phyloP scores from a whole-genome alignment of 1,140 invertebrate species.

The Drosophila micromelanica region DNA sequence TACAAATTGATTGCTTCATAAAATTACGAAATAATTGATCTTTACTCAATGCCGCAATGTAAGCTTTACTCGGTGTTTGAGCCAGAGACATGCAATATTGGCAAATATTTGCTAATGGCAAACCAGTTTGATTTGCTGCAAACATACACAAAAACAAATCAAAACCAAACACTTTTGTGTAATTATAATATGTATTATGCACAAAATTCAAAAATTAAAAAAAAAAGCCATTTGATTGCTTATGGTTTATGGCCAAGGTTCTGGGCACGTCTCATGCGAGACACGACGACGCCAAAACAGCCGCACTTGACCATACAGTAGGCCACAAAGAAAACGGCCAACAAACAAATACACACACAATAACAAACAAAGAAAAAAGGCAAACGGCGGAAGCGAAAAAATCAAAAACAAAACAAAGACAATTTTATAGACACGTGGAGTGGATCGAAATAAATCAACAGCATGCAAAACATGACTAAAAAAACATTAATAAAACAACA shows the following conservation, averaged over 20 bases:
- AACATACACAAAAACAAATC: constrained; percentile 10
- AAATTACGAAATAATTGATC: constrained; percentile 28
- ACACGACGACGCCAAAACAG: constrained; percentile 30
- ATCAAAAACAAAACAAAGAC: constrained; percentile 11
- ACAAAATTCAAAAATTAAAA: constrained; percentile 22
- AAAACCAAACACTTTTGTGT: constrained; percentile 24
- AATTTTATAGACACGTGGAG: constrained; percentile 29
- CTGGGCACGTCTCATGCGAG: constrained; percentile 26
- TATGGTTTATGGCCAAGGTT: constrained; percentile 26
- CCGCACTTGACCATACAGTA: background rate
- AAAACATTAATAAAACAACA: constrained; percentile 5
- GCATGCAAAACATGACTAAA: background rate
- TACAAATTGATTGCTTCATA: constrained; percentile 4
- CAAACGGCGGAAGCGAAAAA: constrained; percentile 36
- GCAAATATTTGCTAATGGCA: constrained; percentile 37
- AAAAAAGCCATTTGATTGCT: constrained; percentile 8
- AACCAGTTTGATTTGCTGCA: constrained; percentile 17
- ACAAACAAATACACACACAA: constrained; percentile 9
- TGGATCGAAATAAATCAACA: constrained; percentile 24
- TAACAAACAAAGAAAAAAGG: constrained; percentile 21
- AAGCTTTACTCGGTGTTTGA: constrained; percentile 4
- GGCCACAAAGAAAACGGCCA: constrained; percentile 4
- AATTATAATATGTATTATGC: constrained; percentile 26
- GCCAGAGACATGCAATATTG: constrained; percentile 23
- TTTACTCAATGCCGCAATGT: constrained; percentile 20